Evolutionary conservation across 1,140 invertebrate species (phyloP), one percentile per base, ranked within the genome.

Genomic region (Battus philenor): DNA sequence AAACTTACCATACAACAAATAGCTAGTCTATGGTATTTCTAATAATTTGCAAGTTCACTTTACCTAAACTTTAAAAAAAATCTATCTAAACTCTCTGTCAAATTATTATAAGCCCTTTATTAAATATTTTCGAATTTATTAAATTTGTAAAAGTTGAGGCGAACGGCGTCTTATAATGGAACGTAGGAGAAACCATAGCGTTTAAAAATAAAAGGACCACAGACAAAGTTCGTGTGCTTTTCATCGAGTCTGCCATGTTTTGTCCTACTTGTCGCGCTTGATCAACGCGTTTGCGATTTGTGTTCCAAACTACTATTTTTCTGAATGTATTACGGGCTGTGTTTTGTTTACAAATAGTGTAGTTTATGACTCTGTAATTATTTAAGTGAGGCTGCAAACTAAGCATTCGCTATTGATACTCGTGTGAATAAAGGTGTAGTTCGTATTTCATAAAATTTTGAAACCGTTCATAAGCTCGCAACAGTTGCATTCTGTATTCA

Each of bases 191-290:
- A 67, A 68, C 60, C 52, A 65, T 58, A 68, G 68, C 63, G 47
- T 68, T 76, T 69, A 73, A 73, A 76, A 78, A 73, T 67, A 63
- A 70, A 69, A 68, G 39, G 47, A 69, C 66, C 76, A 79, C 50
- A 84, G 77, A 84, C 72, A 78, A 80, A 57, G 51, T 76, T 75
- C 72, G 65, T 77, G 72, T 74, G 71, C 68, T 78, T 78, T 76
- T 77, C 68, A 54, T 64, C 58, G 65, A 73, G 81, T 81, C 84
- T 85, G 84, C 84, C 84, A 86, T 86, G 84, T 86, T 86, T 86
- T 86, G 82, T 86, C 79, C 76, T 86, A 84, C 81, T 82, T 86
- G 79, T 87, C 82, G 82, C 84, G 82, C 75, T 81, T 75, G 69
- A 76, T 75, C 73, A 79, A 83, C 75, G 78, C 78, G 71, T 79